A percentile compares a stretch with the other conserved stretches of the same genome.
Evolutionary conservation across 2,888 invertebrate genomes (phyloP).

Genomic region (Cristatella mucedo): DNA sequence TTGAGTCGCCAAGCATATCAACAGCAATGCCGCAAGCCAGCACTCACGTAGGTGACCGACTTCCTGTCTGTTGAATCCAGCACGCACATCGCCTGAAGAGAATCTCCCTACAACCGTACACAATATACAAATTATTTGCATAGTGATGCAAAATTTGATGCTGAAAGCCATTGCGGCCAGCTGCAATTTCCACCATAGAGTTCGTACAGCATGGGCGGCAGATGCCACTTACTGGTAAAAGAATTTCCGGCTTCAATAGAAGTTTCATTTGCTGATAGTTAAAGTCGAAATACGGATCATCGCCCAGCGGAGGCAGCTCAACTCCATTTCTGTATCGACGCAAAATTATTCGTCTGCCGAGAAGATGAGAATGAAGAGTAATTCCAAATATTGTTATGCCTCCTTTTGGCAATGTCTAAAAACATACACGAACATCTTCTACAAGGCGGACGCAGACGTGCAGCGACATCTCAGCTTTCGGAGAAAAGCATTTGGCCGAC

Average conservation of each 20-base stretch:
- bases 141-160: too few relatives aligned
- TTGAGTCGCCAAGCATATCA: too few relatives aligned
- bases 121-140: neutral
- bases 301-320: slow-evolving; percentile 16
- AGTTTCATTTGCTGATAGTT: slow-evolving; percentile 11
- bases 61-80: slow-evolving; percentile 14
- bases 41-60: slow-evolving; percentile 15
- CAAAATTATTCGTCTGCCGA: slow-evolving; percentile 14
- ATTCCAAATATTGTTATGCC: slow-evolving; percentile 10
- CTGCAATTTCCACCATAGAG: too few relatives aligned
- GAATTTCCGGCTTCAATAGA: neutral
- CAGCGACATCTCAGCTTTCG: too few relatives aligned
- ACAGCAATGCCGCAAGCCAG: too few relatives aligned
- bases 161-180: too few relatives aligned
- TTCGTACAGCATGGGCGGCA: too few relatives aligned
- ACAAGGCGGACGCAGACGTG: too few relatives aligned
- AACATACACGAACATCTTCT: too few relatives aligned
- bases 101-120: slow-evolving; percentile 15
- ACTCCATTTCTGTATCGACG: slow-evolving; percentile 17
- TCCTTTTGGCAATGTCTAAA: too few relatives aligned
- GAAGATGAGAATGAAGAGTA: slow-evolving; percentile 12
- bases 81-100: slow-evolving; percentile 15
- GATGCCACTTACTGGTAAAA: slow-evolving; percentile 6
- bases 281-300: slow-evolving; percentile 19
- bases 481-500: too few relatives aligned